A percentile compares a stretch with the other conserved stretches of the same genome.
These are phyloP conservation scores for Lacerta viridis DNA, from an alignment of 2,797 vertebrate species.

Conservation along the genomic window DNA sequence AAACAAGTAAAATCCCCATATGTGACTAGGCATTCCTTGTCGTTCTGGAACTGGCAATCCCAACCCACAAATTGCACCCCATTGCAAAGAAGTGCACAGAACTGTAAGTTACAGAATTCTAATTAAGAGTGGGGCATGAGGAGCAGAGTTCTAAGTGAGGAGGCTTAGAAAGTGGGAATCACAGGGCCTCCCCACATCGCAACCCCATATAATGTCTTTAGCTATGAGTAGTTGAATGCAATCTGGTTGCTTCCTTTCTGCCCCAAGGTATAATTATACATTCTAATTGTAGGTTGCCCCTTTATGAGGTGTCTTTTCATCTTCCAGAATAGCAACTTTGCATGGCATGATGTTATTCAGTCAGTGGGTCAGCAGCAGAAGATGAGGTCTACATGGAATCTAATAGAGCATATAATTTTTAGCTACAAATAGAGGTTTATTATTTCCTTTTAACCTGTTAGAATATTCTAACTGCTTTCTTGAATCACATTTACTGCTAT, in stretches of 20 bases:
- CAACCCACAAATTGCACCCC: too few relatives aligned
- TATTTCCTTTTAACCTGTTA: background rate
- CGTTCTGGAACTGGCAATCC: too few relatives aligned
- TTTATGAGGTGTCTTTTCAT: background rate
- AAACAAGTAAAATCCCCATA: too few relatives aligned
- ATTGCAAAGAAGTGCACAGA: too few relatives aligned
- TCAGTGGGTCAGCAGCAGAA: background rate
- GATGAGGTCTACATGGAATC: conserved; percentile 11
- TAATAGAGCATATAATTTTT: background rate
- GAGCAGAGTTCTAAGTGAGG: conserved; percentile 16
- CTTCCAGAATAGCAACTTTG: background rate
- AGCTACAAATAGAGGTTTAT: background rate
- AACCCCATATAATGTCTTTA: background rate
- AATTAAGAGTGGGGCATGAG: conserved; percentile 58
- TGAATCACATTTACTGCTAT: conserved; percentile 34
- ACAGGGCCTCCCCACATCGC: background rate
- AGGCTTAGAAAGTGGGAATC: conserved; percentile 42
- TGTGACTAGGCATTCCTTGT: too few relatives aligned
- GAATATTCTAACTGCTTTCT: conserved; percentile 19
- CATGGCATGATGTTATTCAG: background rate
- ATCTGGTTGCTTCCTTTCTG: background rate
- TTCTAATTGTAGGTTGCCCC: background rate
- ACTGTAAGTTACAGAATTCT: conserved; percentile 53
- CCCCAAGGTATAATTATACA: background rate
- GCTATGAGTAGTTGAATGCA: background rate